These are phyloP conservation scores for Gortyna flavago DNA, from an alignment of 2,888 invertebrate genomes.

Conservation along the genomic window DNA sequence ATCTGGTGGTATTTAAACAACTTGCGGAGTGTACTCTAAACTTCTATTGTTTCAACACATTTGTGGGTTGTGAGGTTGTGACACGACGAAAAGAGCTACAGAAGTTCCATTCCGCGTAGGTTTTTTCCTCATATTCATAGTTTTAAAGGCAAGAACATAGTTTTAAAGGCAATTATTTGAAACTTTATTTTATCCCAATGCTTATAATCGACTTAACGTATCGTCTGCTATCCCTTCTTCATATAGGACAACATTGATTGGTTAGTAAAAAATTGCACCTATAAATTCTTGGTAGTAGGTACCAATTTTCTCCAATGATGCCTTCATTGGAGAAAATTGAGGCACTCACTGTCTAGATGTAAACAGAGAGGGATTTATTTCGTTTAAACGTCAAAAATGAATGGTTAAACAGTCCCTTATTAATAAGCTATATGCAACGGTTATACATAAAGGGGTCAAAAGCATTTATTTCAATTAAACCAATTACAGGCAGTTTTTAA, in stretches of 20 bases:
- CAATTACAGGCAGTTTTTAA: not conserved
- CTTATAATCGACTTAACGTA: not conserved
- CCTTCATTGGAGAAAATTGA: too few relatives aligned
- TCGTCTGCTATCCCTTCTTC: not conserved
- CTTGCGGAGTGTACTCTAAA: slow-evolving; percentile 49
- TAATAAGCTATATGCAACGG: too few relatives aligned
- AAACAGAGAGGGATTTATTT: too few relatives aligned
- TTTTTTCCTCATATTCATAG: not conserved
- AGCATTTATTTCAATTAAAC: not conserved
- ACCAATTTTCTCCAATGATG: not conserved
- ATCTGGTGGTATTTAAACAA: slow-evolving; percentile 58
- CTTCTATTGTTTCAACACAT: slow-evolving; percentile 58
- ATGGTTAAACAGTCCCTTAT: too few relatives aligned
- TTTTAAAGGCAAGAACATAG: not conserved
- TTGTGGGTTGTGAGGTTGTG: slow-evolving; percentile 25
- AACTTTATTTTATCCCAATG: not conserved
- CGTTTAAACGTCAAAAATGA: too few relatives aligned
- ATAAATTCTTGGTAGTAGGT: not conserved
- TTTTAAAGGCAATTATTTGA: not conserved
- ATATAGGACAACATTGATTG: not conserved
- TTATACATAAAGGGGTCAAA: too few relatives aligned
- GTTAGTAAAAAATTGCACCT: not conserved
- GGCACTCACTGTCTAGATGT: not conserved
- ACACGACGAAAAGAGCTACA: not conserved
- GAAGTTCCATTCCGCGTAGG: slow-evolving; percentile 26